Evolutionary conservation across 2,888 invertebrate genomes (phyloP).

Genomic region (Limnephilus auricula): DNA sequence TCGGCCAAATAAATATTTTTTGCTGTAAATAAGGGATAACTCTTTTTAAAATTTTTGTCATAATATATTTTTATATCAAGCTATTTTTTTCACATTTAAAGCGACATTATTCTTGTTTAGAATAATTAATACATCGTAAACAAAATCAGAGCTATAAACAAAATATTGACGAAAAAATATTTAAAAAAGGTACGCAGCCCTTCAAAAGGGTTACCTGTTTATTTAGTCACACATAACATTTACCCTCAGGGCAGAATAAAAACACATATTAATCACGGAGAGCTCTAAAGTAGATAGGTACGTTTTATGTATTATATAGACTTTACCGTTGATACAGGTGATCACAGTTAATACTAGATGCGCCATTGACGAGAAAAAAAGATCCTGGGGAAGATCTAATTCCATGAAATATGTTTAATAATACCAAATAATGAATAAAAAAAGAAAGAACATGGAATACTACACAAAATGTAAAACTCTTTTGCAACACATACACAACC

Average conservation of each 20-base stretch:
- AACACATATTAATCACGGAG: conserved; percentile 18
- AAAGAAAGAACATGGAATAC: too few species aligned
- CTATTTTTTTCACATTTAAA: not conserved
- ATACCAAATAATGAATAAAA: too few species aligned
- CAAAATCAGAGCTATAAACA: not conserved
- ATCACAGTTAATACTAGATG: not conserved
- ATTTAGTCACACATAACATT: not conserved
- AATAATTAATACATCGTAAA: not conserved
- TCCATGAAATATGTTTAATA: not conserved
- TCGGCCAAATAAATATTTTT: too few species aligned
- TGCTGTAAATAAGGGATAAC: too few species aligned
- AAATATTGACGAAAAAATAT: not conserved
- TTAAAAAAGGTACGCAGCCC: not conserved
- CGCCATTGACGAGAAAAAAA: not conserved
- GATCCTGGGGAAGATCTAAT: not conserved
- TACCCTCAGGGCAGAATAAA: conserved; percentile 18
- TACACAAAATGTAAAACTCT: too few species aligned
- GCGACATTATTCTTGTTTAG: not conserved
- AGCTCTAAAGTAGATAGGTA: not conserved
- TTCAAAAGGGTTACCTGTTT: not conserved
- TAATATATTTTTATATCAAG: not conserved
- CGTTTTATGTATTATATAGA: not conserved
- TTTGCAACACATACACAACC: too few species aligned
- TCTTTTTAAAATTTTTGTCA: not conserved
- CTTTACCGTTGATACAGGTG: too few species aligned